phyloP scores from a whole-genome alignment of 2,797 vertebrate species.

The Ctenochaetus hawaiiensis region DNA sequence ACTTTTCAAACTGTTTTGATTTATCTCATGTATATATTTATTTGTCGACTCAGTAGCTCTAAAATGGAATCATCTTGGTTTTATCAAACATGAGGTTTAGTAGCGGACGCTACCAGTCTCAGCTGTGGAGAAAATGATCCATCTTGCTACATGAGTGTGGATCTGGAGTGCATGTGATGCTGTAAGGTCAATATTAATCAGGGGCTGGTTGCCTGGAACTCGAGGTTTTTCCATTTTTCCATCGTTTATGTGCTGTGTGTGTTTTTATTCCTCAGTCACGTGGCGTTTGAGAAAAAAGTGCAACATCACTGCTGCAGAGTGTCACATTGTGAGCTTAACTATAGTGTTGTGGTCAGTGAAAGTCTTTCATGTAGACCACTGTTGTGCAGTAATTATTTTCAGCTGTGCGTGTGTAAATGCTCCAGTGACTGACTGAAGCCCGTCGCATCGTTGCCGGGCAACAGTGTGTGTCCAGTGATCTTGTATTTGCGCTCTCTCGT shows the following conservation, averaged over 20 bases:
- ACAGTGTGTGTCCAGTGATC: slow-evolving; percentile 39
- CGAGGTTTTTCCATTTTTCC: neutral
- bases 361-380: slow-evolving; percentile 32
- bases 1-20: too few species aligned
- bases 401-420: slow-evolving; percentile 34
- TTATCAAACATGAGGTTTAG: too few species aligned
- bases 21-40: too few species aligned
- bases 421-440: slow-evolving; percentile 22
- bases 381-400: slow-evolving; percentile 44
- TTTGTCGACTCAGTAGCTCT: too few species aligned
- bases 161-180: neutral
- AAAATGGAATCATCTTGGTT: too few species aligned
- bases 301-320: slow-evolving; percentile 2
- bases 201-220: slow-evolving; percentile 8
- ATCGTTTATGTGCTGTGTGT: neutral
- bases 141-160: neutral
- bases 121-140: neutral
- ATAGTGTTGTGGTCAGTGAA: slow-evolving; percentile 30
- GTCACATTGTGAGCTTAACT: slow-evolving; percentile 12
- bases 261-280: neutral
- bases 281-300: neutral
- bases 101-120: too few species aligned
- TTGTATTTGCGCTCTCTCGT: slow-evolving; percentile 20
- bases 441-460: slow-evolving; percentile 35
- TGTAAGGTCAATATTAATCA: slow-evolving; percentile 17